Conservation (phyloP, 2,113 vertebrate species). For the Melanerpes formicivorus region DNA sequence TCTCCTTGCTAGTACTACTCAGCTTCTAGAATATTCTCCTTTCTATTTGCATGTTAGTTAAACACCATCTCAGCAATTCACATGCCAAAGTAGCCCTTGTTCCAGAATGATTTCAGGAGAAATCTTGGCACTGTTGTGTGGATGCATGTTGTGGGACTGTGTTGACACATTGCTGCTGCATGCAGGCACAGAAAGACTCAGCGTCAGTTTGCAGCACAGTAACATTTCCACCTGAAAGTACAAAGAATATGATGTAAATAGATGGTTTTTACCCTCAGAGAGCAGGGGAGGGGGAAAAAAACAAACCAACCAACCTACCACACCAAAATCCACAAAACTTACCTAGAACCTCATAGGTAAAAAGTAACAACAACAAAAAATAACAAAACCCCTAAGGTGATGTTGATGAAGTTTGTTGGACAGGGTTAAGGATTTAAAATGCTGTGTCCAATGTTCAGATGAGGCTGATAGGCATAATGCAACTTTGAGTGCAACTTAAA, state of each 20-base stretch:
- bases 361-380: neutral
- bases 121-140: neutral
- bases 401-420: neutral
- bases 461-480: neutral
- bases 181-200: neutral
- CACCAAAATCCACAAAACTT: neutral
- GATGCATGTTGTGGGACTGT: neutral
- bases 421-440: neutral
- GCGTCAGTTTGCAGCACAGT: neutral
- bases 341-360: neutral
- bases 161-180: neutral
- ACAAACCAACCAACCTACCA: neutral
- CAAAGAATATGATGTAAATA: neutral
- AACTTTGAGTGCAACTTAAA: neutral
- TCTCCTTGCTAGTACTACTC: conserved; percentile 42
- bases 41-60: conserved; percentile 62
- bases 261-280: neutral
- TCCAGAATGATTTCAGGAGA: conserved; percentile 11
- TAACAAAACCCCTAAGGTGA: neutral
- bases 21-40: conserved; percentile 52
- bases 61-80: conserved; percentile 49
- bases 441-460: neutral
- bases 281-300: neutral
- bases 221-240: neutral
- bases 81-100: conserved; percentile 12